Percentiles rank a stretch among this genome's conserved stretches.
phyloP scores from a whole-genome alignment of 2,113 vertebrate genomes.

The Lagenorhynchus albirostris region DNA sequence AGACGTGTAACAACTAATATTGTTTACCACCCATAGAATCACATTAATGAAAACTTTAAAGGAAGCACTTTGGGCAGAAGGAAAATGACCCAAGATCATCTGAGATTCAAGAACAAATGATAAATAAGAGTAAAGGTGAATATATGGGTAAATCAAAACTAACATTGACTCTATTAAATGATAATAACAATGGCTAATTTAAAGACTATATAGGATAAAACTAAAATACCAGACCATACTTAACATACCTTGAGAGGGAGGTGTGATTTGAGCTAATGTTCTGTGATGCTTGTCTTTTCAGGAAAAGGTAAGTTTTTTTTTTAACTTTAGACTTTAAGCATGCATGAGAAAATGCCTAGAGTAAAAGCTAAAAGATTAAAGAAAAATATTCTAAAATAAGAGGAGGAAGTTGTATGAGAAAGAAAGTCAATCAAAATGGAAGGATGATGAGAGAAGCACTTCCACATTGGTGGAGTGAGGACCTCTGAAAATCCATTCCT shows the following conservation, averaged over 20 bases:
- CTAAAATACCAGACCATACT: neutral
- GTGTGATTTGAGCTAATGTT: neutral
- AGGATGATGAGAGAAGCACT: neutral
- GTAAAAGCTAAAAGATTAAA: neutral
- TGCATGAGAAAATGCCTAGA: neutral
- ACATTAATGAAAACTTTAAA: neutral
- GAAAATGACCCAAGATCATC: neutral
- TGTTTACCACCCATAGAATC: neutral
- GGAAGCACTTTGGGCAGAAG: neutral
- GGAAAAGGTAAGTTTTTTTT: neutral
- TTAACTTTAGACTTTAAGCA: neutral
- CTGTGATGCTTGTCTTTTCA: neutral
- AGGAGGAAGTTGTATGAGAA: neutral
- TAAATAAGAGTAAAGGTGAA: neutral
- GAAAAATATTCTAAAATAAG: neutral
- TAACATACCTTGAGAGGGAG: neutral
- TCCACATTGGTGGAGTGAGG: neutral
- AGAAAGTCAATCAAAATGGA: neutral
- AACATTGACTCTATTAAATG: neutral
- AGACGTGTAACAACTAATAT: neutral
- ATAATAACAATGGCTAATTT: neutral
- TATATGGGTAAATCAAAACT: neutral
- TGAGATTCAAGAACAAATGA: neutral
- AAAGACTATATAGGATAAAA: neutral
- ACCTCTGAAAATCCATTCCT: neutral